Percentiles rank a stretch among this genome's conserved stretches.
Evolutionary conservation across 2,797 vertebrate species (phyloP).

Genomic region (Gadopsis marmoratus): DNA sequence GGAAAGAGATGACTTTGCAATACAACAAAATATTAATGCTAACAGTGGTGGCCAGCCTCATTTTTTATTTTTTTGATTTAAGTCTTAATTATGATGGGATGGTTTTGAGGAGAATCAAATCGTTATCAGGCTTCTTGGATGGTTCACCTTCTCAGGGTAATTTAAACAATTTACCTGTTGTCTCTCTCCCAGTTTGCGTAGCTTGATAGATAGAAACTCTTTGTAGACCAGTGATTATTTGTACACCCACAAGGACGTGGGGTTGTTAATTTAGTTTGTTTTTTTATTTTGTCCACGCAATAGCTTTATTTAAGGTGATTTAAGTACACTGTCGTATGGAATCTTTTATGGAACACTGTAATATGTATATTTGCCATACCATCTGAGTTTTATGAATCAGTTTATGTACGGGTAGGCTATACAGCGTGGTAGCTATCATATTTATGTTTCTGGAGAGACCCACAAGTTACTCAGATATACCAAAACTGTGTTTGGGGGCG

Average conservation of each 20-base stretch:
- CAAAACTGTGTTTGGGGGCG: conserved; percentile 65
- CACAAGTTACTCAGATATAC: conserved; percentile 76
- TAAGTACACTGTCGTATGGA: conserved; percentile 76
- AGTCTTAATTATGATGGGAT: conserved; percentile 67
- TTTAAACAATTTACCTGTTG: conserved; percentile 55
- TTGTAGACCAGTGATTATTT: conserved; percentile 46
- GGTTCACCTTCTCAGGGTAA: conserved; percentile 79
- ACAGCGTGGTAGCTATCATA: conserved; percentile 73
- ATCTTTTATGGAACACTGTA: conserved; percentile 80
- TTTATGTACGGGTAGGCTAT: conserved; percentile 77
- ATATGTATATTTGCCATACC: conserved; percentile 76
- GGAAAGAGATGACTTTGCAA: not conserved
- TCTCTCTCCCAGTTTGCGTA: conserved; percentile 59
- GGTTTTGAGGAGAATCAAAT: conserved; percentile 46
- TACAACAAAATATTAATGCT: conserved; percentile 52
- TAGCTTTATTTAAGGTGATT: conserved; percentile 79
- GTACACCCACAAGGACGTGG: conserved; percentile 51
- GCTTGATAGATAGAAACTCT: conserved; percentile 38
- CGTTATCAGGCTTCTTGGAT: conserved; percentile 56
- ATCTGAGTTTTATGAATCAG: conserved; percentile 59
- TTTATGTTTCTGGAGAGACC: conserved; percentile 74
- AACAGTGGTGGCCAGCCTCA: conserved; percentile 14
- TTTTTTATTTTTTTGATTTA: conserved; percentile 19
- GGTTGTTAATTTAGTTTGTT: conserved; percentile 37
- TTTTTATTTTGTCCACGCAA: conserved; percentile 63